These are phyloP conservation scores for Polylopha cassiicola DNA, from an alignment of 2,888 invertebrate species.

Conservation along the genomic window DNA sequence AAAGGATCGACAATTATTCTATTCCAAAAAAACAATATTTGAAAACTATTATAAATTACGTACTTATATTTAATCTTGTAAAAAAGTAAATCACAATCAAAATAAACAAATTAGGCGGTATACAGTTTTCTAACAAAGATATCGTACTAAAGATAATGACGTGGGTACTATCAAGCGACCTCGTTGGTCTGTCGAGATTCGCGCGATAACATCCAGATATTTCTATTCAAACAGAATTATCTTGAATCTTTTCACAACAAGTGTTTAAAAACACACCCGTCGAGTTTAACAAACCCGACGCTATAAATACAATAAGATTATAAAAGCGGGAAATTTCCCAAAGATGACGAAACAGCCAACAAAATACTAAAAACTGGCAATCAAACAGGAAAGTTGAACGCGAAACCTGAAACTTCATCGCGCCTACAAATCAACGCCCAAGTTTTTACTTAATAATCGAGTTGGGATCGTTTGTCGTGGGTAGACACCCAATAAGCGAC, in stretches of 20 bases:
- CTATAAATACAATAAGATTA: no score
- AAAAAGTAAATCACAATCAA: no score
- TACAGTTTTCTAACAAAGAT: slow-evolving; percentile 4
- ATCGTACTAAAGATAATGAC: slow-evolving; percentile 7
- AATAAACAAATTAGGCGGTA: no score
- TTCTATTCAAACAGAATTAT: slow-evolving; percentile 16
- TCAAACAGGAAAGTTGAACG: slow-evolving; percentile 4
- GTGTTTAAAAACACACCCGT: slow-evolving; percentile 11
- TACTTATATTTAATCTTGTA: no score
- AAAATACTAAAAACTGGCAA: not conserved
- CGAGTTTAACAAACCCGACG: not conserved
- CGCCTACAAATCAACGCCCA: slow-evolving; percentile 21
- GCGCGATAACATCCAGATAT: slow-evolving; percentile 13
- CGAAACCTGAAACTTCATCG: slow-evolving; percentile 5
- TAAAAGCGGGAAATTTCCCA: not conserved
- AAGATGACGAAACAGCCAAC: not conserved
- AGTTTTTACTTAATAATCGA: slow-evolving; percentile 31
- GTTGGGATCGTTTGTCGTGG: slow-evolving; percentile 39
- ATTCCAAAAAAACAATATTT: no score
- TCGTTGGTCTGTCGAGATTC: slow-evolving; percentile 13
- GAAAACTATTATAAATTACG: no score
- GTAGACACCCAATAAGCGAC: slow-evolving; percentile 48
- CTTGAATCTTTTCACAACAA: slow-evolving; percentile 9
- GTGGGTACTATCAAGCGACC: slow-evolving; percentile 8
- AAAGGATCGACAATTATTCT: no score